Evolutionary conservation across 2,888 invertebrate genomes (phyloP).

Genomic region (Eumacrocentrus americanus): DNA sequence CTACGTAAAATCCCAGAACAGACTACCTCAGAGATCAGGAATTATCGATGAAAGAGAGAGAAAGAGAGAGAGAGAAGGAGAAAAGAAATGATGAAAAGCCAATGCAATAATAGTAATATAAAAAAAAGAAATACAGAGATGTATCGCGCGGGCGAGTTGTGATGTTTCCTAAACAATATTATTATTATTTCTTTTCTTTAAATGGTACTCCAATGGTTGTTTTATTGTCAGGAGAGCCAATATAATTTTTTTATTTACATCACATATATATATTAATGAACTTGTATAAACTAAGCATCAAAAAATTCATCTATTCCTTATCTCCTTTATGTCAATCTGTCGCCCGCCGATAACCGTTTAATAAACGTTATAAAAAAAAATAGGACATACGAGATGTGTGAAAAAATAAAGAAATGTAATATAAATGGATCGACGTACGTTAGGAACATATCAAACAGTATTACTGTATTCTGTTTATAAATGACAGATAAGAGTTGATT

Average conservation of each 20-base stretch:
- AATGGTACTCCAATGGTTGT: not conserved
- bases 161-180: slow-evolving; percentile 15
- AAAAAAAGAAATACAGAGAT: slow-evolving; percentile 38
- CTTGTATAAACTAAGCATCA: slow-evolving; percentile 4
- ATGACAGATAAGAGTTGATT: slow-evolving; percentile 41
- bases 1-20: slow-evolving; percentile 57
- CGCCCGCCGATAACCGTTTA: slow-evolving; percentile 45
- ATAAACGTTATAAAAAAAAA: slow-evolving; percentile 31
- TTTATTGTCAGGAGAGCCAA: too few species aligned
- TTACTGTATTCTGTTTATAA: slow-evolving; percentile 56
- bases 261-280: not conserved
- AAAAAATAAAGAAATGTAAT: slow-evolving; percentile 34
- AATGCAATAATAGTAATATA: slow-evolving; percentile 57
- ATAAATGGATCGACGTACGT: slow-evolving; percentile 50
- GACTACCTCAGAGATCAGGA: slow-evolving; percentile 62
- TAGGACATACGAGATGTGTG: slow-evolving; percentile 3
- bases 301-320: slow-evolving; percentile 30
- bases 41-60: slow-evolving; percentile 55
- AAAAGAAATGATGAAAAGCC: slow-evolving; percentile 53
- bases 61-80: slow-evolving; percentile 49
- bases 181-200: slow-evolving; percentile 5
- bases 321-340: slow-evolving; percentile 31
- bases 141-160: slow-evolving; percentile 43
- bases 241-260: slow-evolving; percentile 2
- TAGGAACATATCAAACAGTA: slow-evolving; percentile 61